Conservation (phyloP, 1,140 invertebrate genomes). For the Drosophila burlai region DNA sequence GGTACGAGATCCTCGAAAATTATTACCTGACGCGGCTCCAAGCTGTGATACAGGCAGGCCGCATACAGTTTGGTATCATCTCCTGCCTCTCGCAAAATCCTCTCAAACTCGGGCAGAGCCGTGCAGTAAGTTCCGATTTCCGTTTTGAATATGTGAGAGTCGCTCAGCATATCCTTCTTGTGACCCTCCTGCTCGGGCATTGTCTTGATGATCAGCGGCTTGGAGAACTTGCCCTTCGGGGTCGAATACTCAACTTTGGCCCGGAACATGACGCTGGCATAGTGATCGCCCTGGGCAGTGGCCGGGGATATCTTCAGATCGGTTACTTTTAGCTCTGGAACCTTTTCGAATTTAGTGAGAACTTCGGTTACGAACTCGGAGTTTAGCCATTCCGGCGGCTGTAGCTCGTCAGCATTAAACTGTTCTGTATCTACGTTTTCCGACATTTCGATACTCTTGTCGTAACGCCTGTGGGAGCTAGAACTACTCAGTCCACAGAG, state of each 20-base stretch:
- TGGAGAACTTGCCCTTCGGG: background rate
- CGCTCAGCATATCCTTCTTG: conserved; percentile 58
- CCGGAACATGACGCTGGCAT: conserved; percentile 77
- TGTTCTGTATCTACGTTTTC: conserved; percentile 31
- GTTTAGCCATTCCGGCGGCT: conserved; percentile 64
- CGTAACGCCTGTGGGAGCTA: background rate
- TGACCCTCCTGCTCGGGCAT: conserved; percentile 60
- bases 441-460: conserved; percentile 25
- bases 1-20: conserved; percentile 64
- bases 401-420: conserved; percentile 68
- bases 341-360: conserved; percentile 37
- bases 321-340: conserved; percentile 27
- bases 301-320: conserved; percentile 54
- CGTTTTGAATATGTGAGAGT: conserved; percentile 48
- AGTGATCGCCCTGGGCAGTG: conserved; percentile 70
- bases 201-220: conserved; percentile 67
- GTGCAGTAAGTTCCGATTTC: conserved; percentile 64
- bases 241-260: conserved; percentile 22
- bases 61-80: conserved; percentile 46
- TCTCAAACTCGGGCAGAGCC: conserved; percentile 56
- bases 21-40: conserved; percentile 52
- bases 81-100: conserved; percentile 40
- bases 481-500: background rate
- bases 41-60: conserved; percentile 51
- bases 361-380: conserved; percentile 48